phyloP scores from a whole-genome alignment of 2,113 vertebrate species.

The Otis tarda region DNA sequence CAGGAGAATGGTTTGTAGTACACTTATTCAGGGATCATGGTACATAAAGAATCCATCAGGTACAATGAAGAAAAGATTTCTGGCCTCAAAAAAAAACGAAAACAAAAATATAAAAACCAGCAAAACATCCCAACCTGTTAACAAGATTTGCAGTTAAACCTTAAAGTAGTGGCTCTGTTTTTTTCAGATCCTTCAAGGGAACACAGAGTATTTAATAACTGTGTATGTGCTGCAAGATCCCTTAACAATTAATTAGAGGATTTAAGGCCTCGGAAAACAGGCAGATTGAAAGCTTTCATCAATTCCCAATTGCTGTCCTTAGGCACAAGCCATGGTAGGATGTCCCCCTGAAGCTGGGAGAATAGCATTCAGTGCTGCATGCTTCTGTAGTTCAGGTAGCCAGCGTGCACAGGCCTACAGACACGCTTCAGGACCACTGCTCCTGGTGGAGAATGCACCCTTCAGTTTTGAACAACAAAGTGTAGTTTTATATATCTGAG shows the following conservation, averaged over 20 bases:
- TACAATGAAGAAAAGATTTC: background rate
- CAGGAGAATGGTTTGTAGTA: background rate
- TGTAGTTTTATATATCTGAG: background rate
- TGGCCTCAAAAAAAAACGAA: background rate
- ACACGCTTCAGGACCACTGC: fast-evolving
- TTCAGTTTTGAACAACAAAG: background rate
- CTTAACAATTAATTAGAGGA: background rate
- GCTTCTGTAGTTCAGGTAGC: background rate
- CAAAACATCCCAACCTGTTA: background rate
- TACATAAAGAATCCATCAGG: background rate
- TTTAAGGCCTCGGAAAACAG: background rate
- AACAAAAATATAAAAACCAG: background rate
- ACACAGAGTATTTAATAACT: background rate
- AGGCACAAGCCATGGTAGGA: background rate
- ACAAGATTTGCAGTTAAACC: background rate
- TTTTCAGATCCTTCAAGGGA: background rate
- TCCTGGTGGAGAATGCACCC: background rate
- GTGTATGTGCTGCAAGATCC: background rate
- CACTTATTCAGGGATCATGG: background rate
- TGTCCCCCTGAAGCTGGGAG: fast-evolving
- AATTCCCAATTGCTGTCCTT: background rate
- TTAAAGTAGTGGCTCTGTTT: background rate
- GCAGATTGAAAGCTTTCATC: background rate
- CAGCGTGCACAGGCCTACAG: background rate
- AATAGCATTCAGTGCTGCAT: background rate